Percentiles rank a stretch among this genome's conserved stretches.
Conservation (phyloP, 2,797 vertebrate species). For the Paguma larvata region DNA sequence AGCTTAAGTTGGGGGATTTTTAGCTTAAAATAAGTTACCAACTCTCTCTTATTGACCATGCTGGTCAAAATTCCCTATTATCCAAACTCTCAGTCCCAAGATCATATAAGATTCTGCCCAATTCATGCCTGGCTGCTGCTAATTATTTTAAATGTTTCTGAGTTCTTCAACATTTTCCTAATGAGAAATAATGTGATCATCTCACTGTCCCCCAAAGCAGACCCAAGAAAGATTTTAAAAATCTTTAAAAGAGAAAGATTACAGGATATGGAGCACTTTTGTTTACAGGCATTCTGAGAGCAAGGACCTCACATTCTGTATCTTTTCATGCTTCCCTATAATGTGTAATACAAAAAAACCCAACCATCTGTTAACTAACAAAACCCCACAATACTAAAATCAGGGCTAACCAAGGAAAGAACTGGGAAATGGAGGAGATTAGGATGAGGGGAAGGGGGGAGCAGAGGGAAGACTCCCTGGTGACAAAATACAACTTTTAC, state of each 20-base stretch:
- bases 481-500: neutral
- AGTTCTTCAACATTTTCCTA: conserved; percentile 28
- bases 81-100: conserved; percentile 9
- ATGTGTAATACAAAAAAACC: conserved; percentile 17
- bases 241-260: conserved; percentile 66
- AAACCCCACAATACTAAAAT: neutral
- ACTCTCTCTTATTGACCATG: neutral
- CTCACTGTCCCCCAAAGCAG: neutral
- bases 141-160: conserved; percentile 46
- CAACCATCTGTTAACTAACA: neutral
- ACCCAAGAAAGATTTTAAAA: conserved; percentile 49
- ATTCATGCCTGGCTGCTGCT: conserved; percentile 27
- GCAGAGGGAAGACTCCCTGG: neutral
- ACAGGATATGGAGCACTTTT: conserved; percentile 15
- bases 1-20: conserved; percentile 9
- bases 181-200: conserved; percentile 62
- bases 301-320: conserved; percentile 28
- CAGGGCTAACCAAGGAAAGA: neutral
- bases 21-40: neutral
- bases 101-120: conserved; percentile 9
- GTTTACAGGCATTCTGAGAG: conserved; percentile 54
- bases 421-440: neutral
- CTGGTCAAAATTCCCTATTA: conserved; percentile 11
- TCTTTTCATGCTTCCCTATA: conserved; percentile 49
- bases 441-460: accelerated